A percentile compares a stretch with the other conserved stretches of the same genome.
phyloP scores from a whole-genome alignment of 2,113 vertebrate species.

The Tursiops truncatus region DNA sequence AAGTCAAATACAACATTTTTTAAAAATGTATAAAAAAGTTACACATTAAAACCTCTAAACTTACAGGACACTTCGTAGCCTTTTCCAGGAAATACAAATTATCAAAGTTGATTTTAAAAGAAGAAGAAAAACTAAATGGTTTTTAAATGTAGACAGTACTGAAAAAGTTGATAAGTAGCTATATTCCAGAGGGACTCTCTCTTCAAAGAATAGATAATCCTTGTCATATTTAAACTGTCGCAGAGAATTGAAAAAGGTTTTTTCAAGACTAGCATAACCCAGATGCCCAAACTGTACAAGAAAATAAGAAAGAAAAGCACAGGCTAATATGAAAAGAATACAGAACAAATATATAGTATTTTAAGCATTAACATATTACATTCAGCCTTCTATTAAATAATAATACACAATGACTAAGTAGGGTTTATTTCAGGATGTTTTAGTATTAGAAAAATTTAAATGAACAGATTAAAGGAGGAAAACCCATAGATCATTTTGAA shows the following conservation, averaged over 20 bases:
- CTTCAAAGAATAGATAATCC: neutral
- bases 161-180: neutral
- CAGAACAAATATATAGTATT: neutral
- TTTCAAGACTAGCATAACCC: neutral
- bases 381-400: neutral
- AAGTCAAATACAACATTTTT: neutral
- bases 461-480: conserved; percentile 21
- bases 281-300: neutral
- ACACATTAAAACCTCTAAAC: neutral
- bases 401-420: neutral
- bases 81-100: conserved; percentile 12
- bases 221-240: neutral
- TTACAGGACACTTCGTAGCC: neutral
- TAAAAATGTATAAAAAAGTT: neutral
- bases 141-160: neutral
- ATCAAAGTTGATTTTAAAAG: conserved; percentile 6
- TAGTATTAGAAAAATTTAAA: neutral
- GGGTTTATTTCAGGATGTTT: neutral
- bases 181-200: neutral
- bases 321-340: neutral
- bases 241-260: neutral
- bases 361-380: neutral
- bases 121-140: neutral
- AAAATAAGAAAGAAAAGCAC: neutral
- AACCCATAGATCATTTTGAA: conserved; percentile 18